These are phyloP conservation scores for Macrobrachium nipponense DNA, from an alignment of 1,140 invertebrate species.

Conservation along the genomic window DNA sequence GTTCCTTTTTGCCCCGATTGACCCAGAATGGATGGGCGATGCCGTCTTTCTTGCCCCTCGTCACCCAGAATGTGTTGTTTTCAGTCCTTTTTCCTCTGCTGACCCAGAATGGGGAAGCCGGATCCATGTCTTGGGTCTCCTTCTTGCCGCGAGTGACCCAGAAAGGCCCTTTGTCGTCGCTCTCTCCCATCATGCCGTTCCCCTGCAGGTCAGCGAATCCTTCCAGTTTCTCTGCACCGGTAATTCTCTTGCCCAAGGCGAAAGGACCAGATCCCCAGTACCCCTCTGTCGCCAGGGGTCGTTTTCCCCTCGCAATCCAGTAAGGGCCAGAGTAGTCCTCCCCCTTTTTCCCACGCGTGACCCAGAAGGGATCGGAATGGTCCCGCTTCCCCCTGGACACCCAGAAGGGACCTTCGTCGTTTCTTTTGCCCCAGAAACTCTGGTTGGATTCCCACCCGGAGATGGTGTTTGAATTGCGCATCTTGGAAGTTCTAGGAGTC, in stretches of 20 bases:
- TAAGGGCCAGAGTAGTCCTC: conserved; percentile 1
- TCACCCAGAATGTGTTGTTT: neutral
- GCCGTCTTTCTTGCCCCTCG: neutral
- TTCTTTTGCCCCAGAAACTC: conserved; percentile 40
- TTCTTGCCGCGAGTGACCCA: conserved; percentile 28
- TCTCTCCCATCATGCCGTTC: neutral
- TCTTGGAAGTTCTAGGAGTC: neutral
- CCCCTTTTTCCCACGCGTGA: conserved; percentile 3
- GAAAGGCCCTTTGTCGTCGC: neutral
- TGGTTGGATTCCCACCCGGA: conserved; percentile 52
- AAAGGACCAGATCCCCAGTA: too few species aligned
- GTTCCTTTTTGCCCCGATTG: conserved; percentile 17
- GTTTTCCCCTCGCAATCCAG: conserved; percentile 46
- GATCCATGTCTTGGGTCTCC: neutral
- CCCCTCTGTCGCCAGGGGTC: neutral
- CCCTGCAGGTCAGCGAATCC: neutral
- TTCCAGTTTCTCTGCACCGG: neutral
- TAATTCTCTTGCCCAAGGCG: neutral
- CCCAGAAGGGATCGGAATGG: conserved; percentile 26
- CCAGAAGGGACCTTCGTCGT: conserved; percentile 37
- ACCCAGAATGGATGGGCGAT: conserved; percentile 14
- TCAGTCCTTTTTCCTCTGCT: conserved; percentile 8
- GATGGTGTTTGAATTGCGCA: neutral
- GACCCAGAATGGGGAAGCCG: neutral
- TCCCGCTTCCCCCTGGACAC: conserved; percentile 15